These are phyloP conservation scores for Carterocephalus palaemon DNA, from an alignment of 2,888 invertebrate genomes.

Conservation along the genomic window DNA sequence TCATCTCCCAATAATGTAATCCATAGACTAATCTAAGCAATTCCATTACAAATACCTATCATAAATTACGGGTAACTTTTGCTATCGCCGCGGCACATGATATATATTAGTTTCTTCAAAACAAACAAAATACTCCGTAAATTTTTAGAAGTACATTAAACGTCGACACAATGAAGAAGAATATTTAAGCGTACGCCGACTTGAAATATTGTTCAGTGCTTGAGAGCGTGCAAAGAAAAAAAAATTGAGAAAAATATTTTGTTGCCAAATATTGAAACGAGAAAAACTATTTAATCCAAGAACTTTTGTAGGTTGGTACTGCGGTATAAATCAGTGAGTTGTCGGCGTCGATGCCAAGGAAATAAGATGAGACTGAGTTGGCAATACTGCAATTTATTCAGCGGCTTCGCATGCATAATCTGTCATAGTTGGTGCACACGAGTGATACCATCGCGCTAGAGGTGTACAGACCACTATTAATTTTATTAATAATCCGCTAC, in stretches of 20 bases:
- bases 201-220: slow-evolving; percentile 20
- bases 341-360: slow-evolving; percentile 74
- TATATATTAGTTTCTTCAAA: slow-evolving; percentile 12
- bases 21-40: slow-evolving; percentile 4
- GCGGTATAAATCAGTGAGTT: slow-evolving; percentile 63
- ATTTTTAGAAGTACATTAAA: slow-evolving; percentile 25
- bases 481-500: slow-evolving; percentile 30
- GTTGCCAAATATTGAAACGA: slow-evolving; percentile 62
- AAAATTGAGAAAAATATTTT: slow-evolving; percentile 38
- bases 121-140: slow-evolving; percentile 9
- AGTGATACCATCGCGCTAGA: slow-evolving; percentile 27
- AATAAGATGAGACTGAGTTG: slow-evolving; percentile 75
- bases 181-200: slow-evolving; percentile 26
- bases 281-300: slow-evolving; percentile 73
- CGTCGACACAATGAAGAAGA: slow-evolving; percentile 27
- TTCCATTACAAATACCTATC: background rate
- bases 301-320: slow-evolving; percentile 74
- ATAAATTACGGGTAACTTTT: slow-evolving; percentile 7
- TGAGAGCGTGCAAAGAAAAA: slow-evolving; percentile 26
- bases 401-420: slow-evolving; percentile 41
- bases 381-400: slow-evolving; percentile 56
- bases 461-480: slow-evolving; percentile 29
- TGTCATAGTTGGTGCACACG: slow-evolving; percentile 39
- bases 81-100: background rate
- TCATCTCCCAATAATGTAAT: too few relatives aligned